phyloP scores from a whole-genome alignment of 1,140 invertebrate genomes.

The Limonius californicus region DNA sequence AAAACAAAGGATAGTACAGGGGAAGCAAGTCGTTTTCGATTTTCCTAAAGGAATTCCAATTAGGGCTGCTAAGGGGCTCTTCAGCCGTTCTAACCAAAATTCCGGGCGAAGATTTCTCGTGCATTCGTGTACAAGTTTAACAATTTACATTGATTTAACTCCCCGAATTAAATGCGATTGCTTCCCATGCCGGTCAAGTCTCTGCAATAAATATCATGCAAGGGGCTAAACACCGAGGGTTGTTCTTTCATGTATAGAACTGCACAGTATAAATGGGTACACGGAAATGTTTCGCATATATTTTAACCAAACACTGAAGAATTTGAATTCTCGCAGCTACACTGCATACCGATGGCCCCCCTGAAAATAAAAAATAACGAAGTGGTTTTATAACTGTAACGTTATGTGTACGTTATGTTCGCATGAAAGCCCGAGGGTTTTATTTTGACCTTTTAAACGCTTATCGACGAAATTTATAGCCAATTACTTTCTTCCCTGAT shows the following conservation, averaged over 20 bases:
- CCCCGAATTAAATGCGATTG: constrained; percentile 27
- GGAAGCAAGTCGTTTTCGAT: constrained; percentile 6
- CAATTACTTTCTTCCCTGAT: no score
- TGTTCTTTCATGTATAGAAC: constrained; percentile 13
- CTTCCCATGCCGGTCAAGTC: constrained; percentile 26
- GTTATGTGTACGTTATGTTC: no score
- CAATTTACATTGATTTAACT: constrained; percentile 29
- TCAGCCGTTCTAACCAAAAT: constrained; percentile 17
- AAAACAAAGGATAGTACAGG: constrained; percentile 1
- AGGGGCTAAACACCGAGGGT: constrained; percentile 11
- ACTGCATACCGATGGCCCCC: no score
- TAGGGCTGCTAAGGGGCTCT: constrained; percentile 18
- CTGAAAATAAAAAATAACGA: no score
- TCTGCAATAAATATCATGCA: constrained; percentile 21
- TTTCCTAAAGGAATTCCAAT: constrained; percentile 24
- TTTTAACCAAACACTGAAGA: background rate
- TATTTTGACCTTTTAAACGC: no score
- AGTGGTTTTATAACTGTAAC: no score
- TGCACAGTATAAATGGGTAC: background rate
- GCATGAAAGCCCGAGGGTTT: no score
- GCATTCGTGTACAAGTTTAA: constrained; percentile 18
- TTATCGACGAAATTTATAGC: no score
- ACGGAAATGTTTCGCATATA: background rate
- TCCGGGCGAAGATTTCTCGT: constrained; percentile 19
- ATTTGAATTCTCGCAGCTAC: background rate